Evolutionary conservation across 2,797 vertebrate species (phyloP), one percentile per base, ranked within the genome.

Genomic region (Gymnothorax javanicus): DNA sequence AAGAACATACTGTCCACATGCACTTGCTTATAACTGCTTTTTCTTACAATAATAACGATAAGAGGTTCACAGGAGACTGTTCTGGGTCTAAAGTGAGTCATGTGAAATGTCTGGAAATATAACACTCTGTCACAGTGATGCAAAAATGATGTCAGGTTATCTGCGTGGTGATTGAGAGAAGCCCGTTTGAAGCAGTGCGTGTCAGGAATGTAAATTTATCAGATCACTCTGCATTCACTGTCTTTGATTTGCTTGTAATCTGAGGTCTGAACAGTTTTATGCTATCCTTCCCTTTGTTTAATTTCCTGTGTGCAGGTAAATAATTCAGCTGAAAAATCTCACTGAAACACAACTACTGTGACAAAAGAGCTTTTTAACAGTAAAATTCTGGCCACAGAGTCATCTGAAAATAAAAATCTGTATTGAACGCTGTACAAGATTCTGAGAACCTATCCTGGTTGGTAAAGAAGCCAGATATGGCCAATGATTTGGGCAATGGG

Each of bases 91-190:
- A 83, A 71, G 27, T 58, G 64, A 86, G 56, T 23, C 7, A 56
- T 81, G 87, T 12, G 50, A 62, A 85, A 33, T 87, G 59, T 58
- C 71, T 17, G 59, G 7, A 17, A 75, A 25, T 2, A 69, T 58
- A 84, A 79, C 85, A 73, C 54, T 83, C 83, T 84, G 85, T 27
- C 83, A 56, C 73, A 57, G 69, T 84, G 15, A 75, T 50, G 58
- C 56, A 58, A 69, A 87, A 60, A 58, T 17, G 33, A 20, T 59
- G 60, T 7, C 17, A 59, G 75, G 15, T 87, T 85, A 87, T 85
- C 83, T 84, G 23, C 60, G 3, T n/a, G 62, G 83, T 56, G 52
- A 57, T 13, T 23, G 27, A 27, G 50, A 69, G 86, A 12, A 27
- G 43, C 27, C 23, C 52, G 1, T 43, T 27, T 17, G 56, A 59